Evolutionary conservation across 1,140 invertebrate genomes (phyloP).

Genomic region (Drosophila orosa): DNA sequence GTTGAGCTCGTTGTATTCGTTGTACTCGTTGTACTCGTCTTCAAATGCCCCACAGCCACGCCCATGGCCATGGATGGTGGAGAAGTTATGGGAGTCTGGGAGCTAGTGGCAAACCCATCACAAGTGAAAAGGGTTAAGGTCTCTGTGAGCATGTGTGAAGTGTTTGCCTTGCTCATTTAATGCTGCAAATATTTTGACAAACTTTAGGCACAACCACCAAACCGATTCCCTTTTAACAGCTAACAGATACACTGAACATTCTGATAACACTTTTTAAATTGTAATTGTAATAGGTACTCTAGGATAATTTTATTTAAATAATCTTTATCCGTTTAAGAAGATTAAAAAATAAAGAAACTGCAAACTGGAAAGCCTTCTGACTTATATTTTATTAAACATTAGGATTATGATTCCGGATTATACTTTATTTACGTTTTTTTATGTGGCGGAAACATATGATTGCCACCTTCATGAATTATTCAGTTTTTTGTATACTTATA

Average conservation of each 20-base stretch:
- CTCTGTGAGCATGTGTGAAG: constrained; percentile 71
- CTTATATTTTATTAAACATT: background rate
- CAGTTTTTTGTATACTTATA: too few relatives aligned
- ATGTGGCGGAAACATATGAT: background rate
- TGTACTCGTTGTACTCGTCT: background rate
- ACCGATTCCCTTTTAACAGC: background rate
- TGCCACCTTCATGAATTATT: background rate
- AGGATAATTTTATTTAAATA: background rate
- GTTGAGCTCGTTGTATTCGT: background rate
- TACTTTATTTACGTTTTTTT: too few relatives aligned
- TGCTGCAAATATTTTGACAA: constrained; percentile 77
- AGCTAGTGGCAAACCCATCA: background rate
- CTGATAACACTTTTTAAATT: background rate
- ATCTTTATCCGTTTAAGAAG: background rate
- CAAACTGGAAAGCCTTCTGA: too few relatives aligned
- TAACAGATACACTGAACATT: background rate
- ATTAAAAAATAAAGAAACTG: background rate
- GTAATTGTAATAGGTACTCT: background rate
- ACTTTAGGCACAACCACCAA: constrained; percentile 38
- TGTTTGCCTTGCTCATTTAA: constrained; percentile 78
- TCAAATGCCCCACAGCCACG: constrained; percentile 37
- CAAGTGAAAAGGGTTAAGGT: constrained; percentile 47
- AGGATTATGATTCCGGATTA: background rate
- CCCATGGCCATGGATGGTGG: constrained; percentile 6
- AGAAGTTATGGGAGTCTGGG: background rate